Evolutionary conservation across 1,140 invertebrate genomes (phyloP), one percentile per base, ranked within the genome.

Genomic region (Aporrectodea caliginosa): DNA sequence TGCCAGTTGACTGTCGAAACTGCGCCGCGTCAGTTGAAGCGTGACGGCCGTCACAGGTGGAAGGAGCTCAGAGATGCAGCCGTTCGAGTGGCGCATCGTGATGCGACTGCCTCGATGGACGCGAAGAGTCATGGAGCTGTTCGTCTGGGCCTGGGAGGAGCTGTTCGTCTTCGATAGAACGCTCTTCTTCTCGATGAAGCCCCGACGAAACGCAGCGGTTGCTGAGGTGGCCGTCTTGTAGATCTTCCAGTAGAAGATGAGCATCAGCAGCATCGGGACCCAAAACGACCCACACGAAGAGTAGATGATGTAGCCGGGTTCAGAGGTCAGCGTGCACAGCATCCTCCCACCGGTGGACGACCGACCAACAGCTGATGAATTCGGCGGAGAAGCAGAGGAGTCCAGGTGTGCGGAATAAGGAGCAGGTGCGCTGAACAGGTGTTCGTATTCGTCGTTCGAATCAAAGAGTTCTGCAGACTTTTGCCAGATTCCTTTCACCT

Each of bases 161-260:
- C 31, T 1, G 43, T 58, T 22, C 6, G 6, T 22, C 6, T 58
- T 58, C 6, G 43, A 6, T 22, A 22, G 43, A 22, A 6, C 6
- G 1, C 70, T 31, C 78, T 79, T 79, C 16, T 31, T 79, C 85
- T 97, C 77, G 69, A 78, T 85, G 71, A 78, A 82, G 79, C 85
- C 87, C 16, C 74, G 35, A 69, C 81, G 84, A 85, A 82, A 2
- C 83, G 84, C 76, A 22, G 29, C 16, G 14, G 96, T 78, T 31
- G 86, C 90, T 86, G 97, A 97, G 79, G 96, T 94, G 72, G 97
- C 95, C 0, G 94, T 94, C 79, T 93, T 92, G 89, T 97, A 97
- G 82, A 97, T 97, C 80, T 94, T 91, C 92, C 94, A 96, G 88
- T 97, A 97, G 90, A 97, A 96, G 90, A 96, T 96, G 79, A 96